Conservation (phyloP, 2,888 invertebrate species). For the Atrina japonica region DNA sequence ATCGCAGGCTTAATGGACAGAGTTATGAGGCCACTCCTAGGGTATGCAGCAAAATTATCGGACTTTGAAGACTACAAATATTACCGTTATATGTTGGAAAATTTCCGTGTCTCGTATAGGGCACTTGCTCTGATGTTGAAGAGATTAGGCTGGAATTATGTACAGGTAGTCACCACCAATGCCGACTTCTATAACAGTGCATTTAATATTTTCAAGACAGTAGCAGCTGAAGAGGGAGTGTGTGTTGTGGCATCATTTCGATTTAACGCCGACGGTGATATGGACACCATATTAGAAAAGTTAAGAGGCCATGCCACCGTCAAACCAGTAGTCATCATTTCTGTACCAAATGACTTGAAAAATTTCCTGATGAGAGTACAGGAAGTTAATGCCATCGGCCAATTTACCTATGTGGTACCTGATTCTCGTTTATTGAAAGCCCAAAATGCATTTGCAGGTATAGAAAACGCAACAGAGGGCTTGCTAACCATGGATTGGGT, state of each 20-base stretch:
- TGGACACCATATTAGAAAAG: slow-evolving; percentile 44
- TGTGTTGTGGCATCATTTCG: slow-evolving; percentile 70
- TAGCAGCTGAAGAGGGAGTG: slow-evolving; percentile 69
- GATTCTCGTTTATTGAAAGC: slow-evolving; percentile 10
- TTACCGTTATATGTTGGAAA: slow-evolving; percentile 55
- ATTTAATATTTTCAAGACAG: slow-evolving; percentile 48
- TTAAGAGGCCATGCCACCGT: slow-evolving; percentile 56
- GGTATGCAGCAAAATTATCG: slow-evolving; percentile 61
- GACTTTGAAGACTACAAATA: slow-evolving; percentile 65
- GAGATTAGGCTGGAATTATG: slow-evolving; percentile 79
- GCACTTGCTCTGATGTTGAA: slow-evolving; percentile 78
- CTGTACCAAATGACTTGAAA: slow-evolving; percentile 39
- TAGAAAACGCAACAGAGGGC: slow-evolving; percentile 65
- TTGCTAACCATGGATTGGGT: slow-evolving; percentile 60
- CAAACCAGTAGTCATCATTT: slow-evolving; percentile 64
- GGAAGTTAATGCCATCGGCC: slow-evolving; percentile 39
- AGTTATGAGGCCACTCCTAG: slow-evolving; percentile 82
- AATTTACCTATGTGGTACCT: slow-evolving; percentile 69
- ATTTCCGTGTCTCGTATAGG: slow-evolving; percentile 55
- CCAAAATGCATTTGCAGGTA: slow-evolving; percentile 36
- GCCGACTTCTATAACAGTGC: slow-evolving; percentile 60
- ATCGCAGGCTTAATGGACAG: slow-evolving; percentile 82
- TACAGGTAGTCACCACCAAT: slow-evolving; percentile 67
- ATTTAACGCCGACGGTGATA: slow-evolving; percentile 24
- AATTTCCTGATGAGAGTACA: slow-evolving; percentile 54